Conservation (phyloP, 1,140 invertebrate species). For the Trichomalopsis sarcophagae region DNA sequence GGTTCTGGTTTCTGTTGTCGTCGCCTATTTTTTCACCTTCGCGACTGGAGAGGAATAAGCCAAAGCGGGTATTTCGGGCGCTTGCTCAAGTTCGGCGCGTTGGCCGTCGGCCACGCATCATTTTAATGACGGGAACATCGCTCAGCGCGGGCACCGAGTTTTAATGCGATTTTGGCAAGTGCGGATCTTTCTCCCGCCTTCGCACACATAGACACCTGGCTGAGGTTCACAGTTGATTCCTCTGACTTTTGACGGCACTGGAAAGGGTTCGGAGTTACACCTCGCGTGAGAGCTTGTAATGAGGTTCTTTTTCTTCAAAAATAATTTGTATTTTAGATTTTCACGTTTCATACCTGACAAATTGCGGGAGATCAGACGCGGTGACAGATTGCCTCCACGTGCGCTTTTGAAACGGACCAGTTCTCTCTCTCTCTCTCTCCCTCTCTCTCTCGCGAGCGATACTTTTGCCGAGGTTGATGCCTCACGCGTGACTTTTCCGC, state of each 20-base stretch:
- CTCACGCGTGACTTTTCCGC: too few relatives aligned
- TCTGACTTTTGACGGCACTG: not conserved
- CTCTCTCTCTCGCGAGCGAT: not conserved
- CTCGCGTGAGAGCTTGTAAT: not conserved
- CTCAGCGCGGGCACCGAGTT: slow-evolving; percentile 56
- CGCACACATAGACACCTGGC: not conserved
- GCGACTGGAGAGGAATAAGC: not conserved
- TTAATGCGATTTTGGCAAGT: slow-evolving; percentile 70
- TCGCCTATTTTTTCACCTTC: too few relatives aligned
- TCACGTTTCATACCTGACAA: not conserved
- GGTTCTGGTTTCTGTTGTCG: too few relatives aligned
- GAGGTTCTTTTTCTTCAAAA: not conserved
- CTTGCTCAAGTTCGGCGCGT: slow-evolving; percentile 58
- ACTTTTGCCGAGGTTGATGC: too few relatives aligned
- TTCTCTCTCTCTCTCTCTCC: not conserved
- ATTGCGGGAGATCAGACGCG: slow-evolving; percentile 11
- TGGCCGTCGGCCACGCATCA: slow-evolving; percentile 65
- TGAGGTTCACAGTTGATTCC: not conserved
- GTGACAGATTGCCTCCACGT: not conserved
- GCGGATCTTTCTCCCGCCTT: not conserved
- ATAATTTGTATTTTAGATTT: slow-evolving; percentile 18
- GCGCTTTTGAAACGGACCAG: not conserved
- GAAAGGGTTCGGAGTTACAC: not conserved
- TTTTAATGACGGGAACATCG: slow-evolving; percentile 67
- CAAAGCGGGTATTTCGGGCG: slow-evolving; percentile 51